These are phyloP conservation scores for Drosophila ogumai DNA, from an alignment of 1,140 invertebrate species.

Conservation along the genomic window DNA sequence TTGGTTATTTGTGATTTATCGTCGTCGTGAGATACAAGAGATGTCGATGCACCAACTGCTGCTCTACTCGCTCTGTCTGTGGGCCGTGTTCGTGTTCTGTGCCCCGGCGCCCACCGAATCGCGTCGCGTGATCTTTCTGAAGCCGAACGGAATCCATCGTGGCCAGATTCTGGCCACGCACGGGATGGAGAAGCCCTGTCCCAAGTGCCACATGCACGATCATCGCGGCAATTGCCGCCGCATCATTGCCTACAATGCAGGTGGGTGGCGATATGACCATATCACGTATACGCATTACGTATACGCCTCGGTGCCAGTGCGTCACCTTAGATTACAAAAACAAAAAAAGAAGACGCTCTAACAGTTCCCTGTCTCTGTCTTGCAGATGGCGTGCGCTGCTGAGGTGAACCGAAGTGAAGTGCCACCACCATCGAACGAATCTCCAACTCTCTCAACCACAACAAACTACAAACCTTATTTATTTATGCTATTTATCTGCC, in stretches of 20 bases:
- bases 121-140: constrained; percentile 78
- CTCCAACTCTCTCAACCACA: constrained; percentile 51
- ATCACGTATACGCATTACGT: constrained; percentile 32
- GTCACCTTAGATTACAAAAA: constrained; percentile 19
- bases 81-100: constrained; percentile 60
- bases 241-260: constrained; percentile 72
- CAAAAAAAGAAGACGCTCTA: neutral
- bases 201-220: constrained; percentile 76
- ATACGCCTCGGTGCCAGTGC: constrained; percentile 39
- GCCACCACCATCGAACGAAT: constrained; percentile 47
- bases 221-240: constrained; percentile 78
- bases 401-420: constrained; percentile 20
- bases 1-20: constrained; percentile 5
- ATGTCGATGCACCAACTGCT: constrained; percentile 63
- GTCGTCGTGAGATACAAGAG: neutral
- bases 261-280: constrained; percentile 46
- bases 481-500: constrained; percentile 51
- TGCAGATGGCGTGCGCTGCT: constrained; percentile 70
- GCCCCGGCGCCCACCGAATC: constrained; percentile 59
- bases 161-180: constrained; percentile 73
- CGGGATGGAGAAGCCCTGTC: constrained; percentile 65
- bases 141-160: constrained; percentile 53
- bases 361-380: constrained; percentile 22
- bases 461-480: constrained; percentile 35
- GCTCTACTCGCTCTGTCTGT: constrained; percentile 55